Base-by-base conservation (phyloP, 2,888 invertebrate species). In the Crepidodera aurea region DNA sequence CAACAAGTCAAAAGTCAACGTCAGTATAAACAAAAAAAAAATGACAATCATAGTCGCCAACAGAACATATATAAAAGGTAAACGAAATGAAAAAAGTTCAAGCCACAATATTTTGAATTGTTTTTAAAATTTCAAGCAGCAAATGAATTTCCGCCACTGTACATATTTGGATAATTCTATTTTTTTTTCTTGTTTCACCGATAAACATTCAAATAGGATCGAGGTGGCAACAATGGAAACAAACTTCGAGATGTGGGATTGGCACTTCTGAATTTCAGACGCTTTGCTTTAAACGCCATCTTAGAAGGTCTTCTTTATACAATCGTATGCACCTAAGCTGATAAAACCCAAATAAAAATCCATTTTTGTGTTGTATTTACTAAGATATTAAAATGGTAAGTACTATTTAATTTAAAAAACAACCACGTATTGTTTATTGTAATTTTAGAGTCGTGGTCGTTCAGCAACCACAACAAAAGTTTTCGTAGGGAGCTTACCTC, bases 401-500 rank as follows among this genome's bases (percentile, higher is more conserved):
- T 50, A 29, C 29, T 2, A 10, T 50, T n/a, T 12, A 2, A 7
- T n/a, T n/a, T 13, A 16, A 1, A 8, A 12, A 1, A 1, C 7
- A n/a, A 12, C 10, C n/a, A 53, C 22, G 3, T 12, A 12, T 8
- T n/a, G 25, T 51, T 27, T 50, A n/a, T 53, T 27, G 27, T 16
- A 22, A 16, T 66, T 64, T 60, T 53, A 79, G 78, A 77, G 76
- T 68, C 78, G 79, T 12, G 74, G 74, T 37, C 72, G 81, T 32
- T 78, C 78, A 7, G 75, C 71, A 50, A 79, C 77, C 27, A 77
- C 79, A 42, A 82, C 81, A 34, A 95, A 95, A 83, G 92, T 97
- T 72, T 97, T 97, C 84, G 93, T 97, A 76, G 96, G 96, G 68
- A 94, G 95, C 82, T 83, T 96, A 78, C 92, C 94, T 60, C 90